These are phyloP conservation scores for Chaetogeoica ovagalla DNA, from an alignment of 2,888 invertebrate species.

Conservation along the genomic window DNA sequence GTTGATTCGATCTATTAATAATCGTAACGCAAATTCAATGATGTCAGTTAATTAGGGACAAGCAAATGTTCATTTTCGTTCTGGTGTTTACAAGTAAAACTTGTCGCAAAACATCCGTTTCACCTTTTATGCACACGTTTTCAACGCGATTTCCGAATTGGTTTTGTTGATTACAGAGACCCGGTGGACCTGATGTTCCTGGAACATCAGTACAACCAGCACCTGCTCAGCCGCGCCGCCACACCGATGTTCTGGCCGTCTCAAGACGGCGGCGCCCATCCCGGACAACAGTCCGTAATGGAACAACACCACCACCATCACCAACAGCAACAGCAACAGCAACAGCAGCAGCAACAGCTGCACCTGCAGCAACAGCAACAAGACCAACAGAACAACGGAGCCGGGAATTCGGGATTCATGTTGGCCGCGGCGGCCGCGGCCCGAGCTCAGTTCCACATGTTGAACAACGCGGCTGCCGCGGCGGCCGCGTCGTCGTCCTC, in stretches of 20 bases:
- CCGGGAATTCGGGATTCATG: conserved; percentile 55
- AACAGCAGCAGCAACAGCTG: conserved; percentile 4
- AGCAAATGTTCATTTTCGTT: too few species aligned
- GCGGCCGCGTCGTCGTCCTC: conserved; percentile 61
- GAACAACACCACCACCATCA: conserved; percentile 51
- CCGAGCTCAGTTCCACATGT: conserved; percentile 72
- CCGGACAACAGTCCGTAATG: conserved; percentile 54
- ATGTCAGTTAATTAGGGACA: too few species aligned
- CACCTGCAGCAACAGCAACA: not conserved
- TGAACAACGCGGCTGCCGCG: conserved; percentile 71
- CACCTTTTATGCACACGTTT: too few species aligned
- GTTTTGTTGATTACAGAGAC: conserved; percentile 62
- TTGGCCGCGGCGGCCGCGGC: conserved; percentile 70
- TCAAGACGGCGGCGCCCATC: conserved; percentile 24
- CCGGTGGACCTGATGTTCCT: conserved; percentile 79
- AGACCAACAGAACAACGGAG: conserved; percentile 1
- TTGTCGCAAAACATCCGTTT: too few species aligned
- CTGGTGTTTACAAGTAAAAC: too few species aligned
- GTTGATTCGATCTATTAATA: too few species aligned
- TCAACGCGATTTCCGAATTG: too few species aligned
- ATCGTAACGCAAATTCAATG: too few species aligned
- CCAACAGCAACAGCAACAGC: conserved; percentile 24
- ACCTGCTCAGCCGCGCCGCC: conserved; percentile 58
- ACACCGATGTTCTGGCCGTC: conserved; percentile 48
- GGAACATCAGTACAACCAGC: conserved; percentile 65